Base-by-base conservation (phyloP, 2,797 vertebrate species). In the Semaprochilodus insignis region DNA sequence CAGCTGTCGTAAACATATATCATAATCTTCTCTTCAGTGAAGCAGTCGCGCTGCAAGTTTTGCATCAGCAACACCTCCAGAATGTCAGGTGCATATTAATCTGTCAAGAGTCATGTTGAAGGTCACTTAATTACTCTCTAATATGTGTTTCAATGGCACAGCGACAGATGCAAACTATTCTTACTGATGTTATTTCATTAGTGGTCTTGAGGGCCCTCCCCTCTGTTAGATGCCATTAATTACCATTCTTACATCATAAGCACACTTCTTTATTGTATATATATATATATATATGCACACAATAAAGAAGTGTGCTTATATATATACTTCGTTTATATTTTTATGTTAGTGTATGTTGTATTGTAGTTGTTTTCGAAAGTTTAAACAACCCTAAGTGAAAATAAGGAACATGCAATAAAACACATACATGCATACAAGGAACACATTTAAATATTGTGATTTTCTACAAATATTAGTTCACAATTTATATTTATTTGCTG, bases 41-140 rank as follows among this genome's bases (percentile, higher is more conserved):
- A 76, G 57, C 73, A 85, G 52, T 81, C 67, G 25, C 60, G 51
- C 59, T 81, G 72, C 73, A 86, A 83, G 75, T 81, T 85, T 86
- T 81, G 77, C 74, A 75, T 74, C 83, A 83, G 77, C 69, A 79
- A 78, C 87, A 86, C 87, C 81, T 86, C 81, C 74, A 84, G 66
- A 59, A 86, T 88, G 87, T 83, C 88, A 85, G 80, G 83, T 85
- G 62, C 72, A 81, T 84, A 86, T 85, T 85, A 87, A 83, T 87
- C 82, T 84, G 80, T 85, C 83, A 86, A 81, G 57, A 69, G 36
- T 82, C 74, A 71, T 66, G 81, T 77, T 83, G 85, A 81, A 85
- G 83, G 85, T 85, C 83, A 86, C 83, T 85, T 88, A 86, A 88
- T 86, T 88, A 84, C 87, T 86, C 76, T 85, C 73, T 85, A 84